Percentiles rank a stretch among this genome's conserved stretches.
Conservation (phyloP, 2,797 vertebrate species). For the Chanos chanos region DNA sequence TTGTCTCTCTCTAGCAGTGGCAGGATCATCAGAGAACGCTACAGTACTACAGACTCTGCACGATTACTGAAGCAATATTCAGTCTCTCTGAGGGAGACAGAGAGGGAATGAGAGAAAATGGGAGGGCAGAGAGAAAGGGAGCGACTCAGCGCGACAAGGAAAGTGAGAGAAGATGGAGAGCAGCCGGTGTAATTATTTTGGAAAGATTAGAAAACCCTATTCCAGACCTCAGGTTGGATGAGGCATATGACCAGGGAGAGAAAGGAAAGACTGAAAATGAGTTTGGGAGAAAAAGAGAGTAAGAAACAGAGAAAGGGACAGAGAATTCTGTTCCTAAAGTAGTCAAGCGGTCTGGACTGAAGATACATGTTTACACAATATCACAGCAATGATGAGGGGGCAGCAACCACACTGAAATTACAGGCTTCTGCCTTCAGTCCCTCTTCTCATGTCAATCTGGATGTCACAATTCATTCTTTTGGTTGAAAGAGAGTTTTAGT, state of each 20-base stretch:
- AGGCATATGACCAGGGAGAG: conserved; percentile 20
- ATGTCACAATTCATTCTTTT: too few relatives aligned
- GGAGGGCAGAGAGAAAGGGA: conserved; percentile 4
- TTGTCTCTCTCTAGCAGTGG: conserved; percentile 17
- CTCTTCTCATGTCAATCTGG: conserved; percentile 22
- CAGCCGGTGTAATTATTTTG: conserved; percentile 37
- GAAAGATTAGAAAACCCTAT: conserved; percentile 44
- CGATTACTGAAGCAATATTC: conserved; percentile 47
- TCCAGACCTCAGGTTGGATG: conserved; percentile 25
- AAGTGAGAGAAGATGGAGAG: conserved; percentile 15
- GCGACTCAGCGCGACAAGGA: neutral
- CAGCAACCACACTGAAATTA: conserved; percentile 28
- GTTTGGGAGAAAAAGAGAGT: conserved; percentile 11
- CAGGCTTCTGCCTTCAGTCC: conserved; percentile 15
- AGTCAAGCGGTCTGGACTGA: conserved; percentile 16
- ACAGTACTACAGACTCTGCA: conserved; percentile 27
- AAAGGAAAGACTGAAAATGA: conserved; percentile 16
- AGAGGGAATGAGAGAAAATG: conserved; percentile 9
- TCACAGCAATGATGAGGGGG: conserved; percentile 3
- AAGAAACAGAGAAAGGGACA: neutral
- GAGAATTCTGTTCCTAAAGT: conserved; percentile 2
- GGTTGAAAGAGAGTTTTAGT: neutral
- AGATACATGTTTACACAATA: conserved; percentile 25
- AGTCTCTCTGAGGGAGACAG: conserved; percentile 7
- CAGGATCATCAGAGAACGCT: conserved; percentile 37